Evolutionary conservation across 2,113 vertebrate genomes (phyloP).

Genomic region (Chloebia gouldiae): DNA sequence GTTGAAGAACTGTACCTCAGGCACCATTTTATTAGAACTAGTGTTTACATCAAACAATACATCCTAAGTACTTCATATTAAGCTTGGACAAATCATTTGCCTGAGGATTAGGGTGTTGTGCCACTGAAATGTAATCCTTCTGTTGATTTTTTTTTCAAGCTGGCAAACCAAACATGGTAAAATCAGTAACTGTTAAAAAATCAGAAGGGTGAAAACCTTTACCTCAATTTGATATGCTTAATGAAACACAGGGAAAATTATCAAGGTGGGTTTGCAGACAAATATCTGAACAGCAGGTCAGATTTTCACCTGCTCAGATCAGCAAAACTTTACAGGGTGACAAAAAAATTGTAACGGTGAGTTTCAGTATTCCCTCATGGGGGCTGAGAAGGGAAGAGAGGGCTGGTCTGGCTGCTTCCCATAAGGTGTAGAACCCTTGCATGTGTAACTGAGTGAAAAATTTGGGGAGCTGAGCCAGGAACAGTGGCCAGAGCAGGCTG

Average conservation of each 20-base stretch:
- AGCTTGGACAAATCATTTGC: constrained; percentile 99
- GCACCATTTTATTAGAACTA: constrained; percentile 97
- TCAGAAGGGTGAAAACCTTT: background rate
- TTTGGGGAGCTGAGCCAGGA: background rate
- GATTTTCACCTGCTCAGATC: background rate
- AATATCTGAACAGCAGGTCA: background rate
- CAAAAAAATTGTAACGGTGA: rapidly evolving
- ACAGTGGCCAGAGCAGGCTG: background rate
- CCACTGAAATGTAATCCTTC: constrained; percentile 94
- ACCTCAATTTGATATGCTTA: background rate
- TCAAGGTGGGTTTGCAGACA: background rate
- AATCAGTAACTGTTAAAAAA: constrained; percentile 78
- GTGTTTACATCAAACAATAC: constrained; percentile 98
- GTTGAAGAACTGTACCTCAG: constrained; percentile 91
- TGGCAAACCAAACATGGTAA: constrained; percentile 91
- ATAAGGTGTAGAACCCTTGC: rapidly evolving
- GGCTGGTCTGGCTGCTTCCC: background rate
- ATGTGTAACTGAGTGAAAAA: background rate
- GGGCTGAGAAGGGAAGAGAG: background rate
- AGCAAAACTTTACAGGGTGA: background rate
- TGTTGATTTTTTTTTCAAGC: constrained; percentile 90
- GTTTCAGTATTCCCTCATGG: background rate
- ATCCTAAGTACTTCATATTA: constrained; percentile 98
- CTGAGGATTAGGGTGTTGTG: constrained; percentile 95
- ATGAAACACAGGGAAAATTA: background rate